Evolutionary conservation across 2,797 vertebrate genomes (phyloP), one percentile per base, ranked within the genome.

Genomic region (Macropodus opercularis): DNA sequence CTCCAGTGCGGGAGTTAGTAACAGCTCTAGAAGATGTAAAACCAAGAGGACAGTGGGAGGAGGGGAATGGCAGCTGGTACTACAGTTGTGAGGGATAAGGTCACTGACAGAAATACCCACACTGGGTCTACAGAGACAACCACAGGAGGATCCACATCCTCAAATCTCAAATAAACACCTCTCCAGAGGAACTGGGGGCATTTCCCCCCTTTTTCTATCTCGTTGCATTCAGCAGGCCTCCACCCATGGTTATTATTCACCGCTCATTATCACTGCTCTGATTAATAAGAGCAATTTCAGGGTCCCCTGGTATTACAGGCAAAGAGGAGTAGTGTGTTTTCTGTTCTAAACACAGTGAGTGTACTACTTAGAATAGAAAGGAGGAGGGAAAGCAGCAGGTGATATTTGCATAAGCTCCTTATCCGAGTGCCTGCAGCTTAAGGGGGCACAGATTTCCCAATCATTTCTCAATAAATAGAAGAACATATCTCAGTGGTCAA

Each of bases 251-350:
- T 87, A 85, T 89, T 87, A 85, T 90, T 90, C 81, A 85, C 81
- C 86, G 85, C 90, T 92, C 90, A 92, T 92, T 92, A 92, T 91
- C 89, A 87, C 81, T 85, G 80, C 77, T 74, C 89, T 91, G 90
- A 93, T 93, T 91, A 92, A 92, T 92, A 91, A 84, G 75, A 85
- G 85, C 86, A 88, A 90, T 92, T 90, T 86, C 77, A 83, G 72
- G 75, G 83, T 91, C 89, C 89, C 87, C 66, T 78, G 87, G 80
- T 84, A 88, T 88, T 87, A 86, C 58, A 67, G 59, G 59, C 54
- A 46, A 58, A 81, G 66, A 65, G 61, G 36, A 88, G 72, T 82
- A 72, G 77, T 84, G 74, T 72, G 64, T 83, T 87, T 83, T 86
- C 74, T 72, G 54, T 80, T 85, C 58, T 84, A 83, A 88, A 84